Percentiles rank a stretch among this genome's conserved stretches.
These are phyloP conservation scores for Vesta saturnalis DNA, from an alignment of 2,888 invertebrate species.

Conservation along the genomic window DNA sequence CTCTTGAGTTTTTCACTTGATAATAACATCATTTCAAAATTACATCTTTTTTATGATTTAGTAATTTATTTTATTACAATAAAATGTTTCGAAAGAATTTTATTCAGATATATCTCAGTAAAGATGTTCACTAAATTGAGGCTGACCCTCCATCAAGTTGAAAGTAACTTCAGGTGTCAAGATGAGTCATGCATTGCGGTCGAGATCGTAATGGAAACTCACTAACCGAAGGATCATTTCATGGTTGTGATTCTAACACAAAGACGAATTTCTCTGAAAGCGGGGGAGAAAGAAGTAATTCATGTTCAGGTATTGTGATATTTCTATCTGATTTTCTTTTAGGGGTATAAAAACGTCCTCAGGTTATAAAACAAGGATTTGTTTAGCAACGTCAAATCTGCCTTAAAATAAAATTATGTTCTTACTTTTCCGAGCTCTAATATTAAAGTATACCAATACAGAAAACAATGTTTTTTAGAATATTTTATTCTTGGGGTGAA, in stretches of 20 bases:
- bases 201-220: constrained; percentile 37
- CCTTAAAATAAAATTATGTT: neutral
- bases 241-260: constrained; percentile 37
- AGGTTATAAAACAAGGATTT: constrained; percentile 18
- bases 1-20: constrained; percentile 33
- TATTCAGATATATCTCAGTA: too few species aligned
- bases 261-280: constrained; percentile 36
- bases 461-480: neutral
- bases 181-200: constrained; percentile 36
- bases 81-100: neutral
- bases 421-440: too few species aligned
- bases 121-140: too few species aligned
- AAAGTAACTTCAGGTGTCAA: constrained; percentile 33
- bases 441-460: too few species aligned
- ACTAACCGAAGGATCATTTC: constrained; percentile 39
- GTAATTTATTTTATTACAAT: constrained; percentile 11
- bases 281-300: constrained; percentile 20
- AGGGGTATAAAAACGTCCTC: constrained; percentile 16
- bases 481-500: neutral
- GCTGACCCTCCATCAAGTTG: constrained; percentile 31
- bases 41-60: constrained; percentile 18
- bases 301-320: constrained; percentile 21
- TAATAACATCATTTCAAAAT: constrained; percentile 22
- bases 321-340: constrained; percentile 19
- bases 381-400: neutral